Percentiles rank a stretch among this genome's conserved stretches.
phyloP scores from a whole-genome alignment of 2,888 invertebrate species.

The Neocrepidodera transversa region DNA sequence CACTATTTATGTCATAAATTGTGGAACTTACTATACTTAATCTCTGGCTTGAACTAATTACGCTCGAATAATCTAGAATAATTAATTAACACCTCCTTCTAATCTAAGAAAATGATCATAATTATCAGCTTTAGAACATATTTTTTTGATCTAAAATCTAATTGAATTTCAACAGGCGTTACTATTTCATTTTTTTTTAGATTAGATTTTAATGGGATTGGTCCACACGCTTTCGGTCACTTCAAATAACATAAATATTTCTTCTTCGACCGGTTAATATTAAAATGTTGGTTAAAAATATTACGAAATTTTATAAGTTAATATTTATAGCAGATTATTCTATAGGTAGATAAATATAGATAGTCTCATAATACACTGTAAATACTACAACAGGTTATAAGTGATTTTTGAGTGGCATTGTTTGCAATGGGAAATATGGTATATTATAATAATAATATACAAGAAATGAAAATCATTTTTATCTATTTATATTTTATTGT shows the following conservation, averaged over 20 bases:
- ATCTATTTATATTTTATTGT: no score
- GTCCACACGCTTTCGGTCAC: conserved; percentile 2
- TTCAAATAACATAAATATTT: background rate
- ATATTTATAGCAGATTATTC: no score
- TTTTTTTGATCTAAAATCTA: conserved; percentile 15
- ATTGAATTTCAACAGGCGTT: conserved; percentile 20
- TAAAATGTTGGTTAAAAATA: no score
- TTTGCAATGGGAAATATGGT: no score
- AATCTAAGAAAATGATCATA: conserved; percentile 19
- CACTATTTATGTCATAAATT: conserved; percentile 7
- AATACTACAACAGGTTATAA: no score
- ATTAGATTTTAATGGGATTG: conserved; percentile 8
- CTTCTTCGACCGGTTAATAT: no score
- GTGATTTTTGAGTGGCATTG: no score
- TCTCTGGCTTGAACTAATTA: conserved; percentile 11
- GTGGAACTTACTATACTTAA: background rate
- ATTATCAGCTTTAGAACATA: conserved; percentile 5
- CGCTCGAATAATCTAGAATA: conserved; percentile 1
- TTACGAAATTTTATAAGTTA: no score
- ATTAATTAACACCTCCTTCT: conserved; percentile 23
- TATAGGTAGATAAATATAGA: no score
- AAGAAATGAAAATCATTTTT: no score
- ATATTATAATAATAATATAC: no score
- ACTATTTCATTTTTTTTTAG: background rate
- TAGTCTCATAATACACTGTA: no score